A percentile compares a stretch with the other conserved stretches of the same genome.
phyloP scores from a whole-genome alignment of 23 tunicate genomes.

The Trididemnum nubilum region DNA sequence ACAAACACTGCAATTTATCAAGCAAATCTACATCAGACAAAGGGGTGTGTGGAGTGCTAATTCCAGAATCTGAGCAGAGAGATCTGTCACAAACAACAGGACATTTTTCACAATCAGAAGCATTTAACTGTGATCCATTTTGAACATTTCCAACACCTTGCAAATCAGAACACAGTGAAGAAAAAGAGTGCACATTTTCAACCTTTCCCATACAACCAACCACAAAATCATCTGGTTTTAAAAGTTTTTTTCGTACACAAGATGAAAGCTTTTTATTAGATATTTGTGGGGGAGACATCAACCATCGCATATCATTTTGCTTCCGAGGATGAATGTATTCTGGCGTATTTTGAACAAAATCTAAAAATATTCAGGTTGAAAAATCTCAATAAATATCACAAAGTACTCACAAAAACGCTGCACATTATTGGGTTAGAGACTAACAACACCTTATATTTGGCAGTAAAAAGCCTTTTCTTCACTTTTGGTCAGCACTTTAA shows the following conservation, averaged over 20 bases:
- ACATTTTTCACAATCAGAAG: not conserved
- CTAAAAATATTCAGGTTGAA: constrained; percentile 1
- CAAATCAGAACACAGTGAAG: too few relatives aligned
- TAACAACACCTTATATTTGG: too few relatives aligned
- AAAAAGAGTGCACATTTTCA: not conserved
- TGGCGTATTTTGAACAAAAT: constrained; percentile 36
- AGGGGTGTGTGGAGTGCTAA: constrained; percentile 5
- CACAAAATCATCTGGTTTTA: constrained; percentile 46
- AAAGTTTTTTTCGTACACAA: constrained; percentile 25
- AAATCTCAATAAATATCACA: too few relatives aligned
- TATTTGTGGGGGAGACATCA: constrained; percentile 81
- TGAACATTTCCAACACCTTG: too few relatives aligned
- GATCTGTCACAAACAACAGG: not conserved
- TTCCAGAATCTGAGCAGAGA: constrained; percentile 15
- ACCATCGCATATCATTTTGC: constrained; percentile 73
- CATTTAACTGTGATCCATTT: not conserved
- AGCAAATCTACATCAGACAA: not conserved
- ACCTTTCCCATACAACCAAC: not conserved
- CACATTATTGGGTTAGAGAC: too few relatives aligned
- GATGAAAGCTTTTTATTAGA: not conserved
- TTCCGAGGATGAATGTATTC: constrained; percentile 83
- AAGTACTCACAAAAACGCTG: too few relatives aligned
- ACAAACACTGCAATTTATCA: not conserved
- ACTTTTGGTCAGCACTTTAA: too few relatives aligned
- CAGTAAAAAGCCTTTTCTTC: too few relatives aligned